Conservation (phyloP, 1,140 invertebrate species). For the Drosophila asahinai region DNA sequence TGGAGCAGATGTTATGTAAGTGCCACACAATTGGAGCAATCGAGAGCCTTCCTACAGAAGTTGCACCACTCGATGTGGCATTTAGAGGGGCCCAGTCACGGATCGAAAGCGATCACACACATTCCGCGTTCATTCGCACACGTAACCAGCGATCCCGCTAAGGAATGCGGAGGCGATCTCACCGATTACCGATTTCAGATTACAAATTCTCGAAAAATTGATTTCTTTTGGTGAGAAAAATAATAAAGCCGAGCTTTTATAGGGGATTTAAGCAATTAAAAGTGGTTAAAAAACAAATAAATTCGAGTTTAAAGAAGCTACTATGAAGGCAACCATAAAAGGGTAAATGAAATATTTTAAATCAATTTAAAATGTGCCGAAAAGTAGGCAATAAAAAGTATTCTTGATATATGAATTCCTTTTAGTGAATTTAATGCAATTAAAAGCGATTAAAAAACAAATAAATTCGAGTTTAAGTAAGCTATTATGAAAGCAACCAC, state of each 20-base stretch:
- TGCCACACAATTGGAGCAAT: constrained; percentile 49
- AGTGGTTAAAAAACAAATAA: no score
- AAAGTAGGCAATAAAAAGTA: no score
- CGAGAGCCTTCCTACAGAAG: constrained; percentile 30
- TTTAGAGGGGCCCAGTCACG: constrained; percentile 53
- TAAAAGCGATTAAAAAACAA: not conserved
- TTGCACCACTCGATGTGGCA: constrained; percentile 34
- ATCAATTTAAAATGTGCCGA: not conserved
- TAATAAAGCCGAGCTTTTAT: no score
- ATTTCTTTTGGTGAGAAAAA: not conserved
- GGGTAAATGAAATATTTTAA: not conserved
- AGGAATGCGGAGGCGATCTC: constrained; percentile 45
- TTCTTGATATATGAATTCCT: no score
- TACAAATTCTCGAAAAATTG: constrained; percentile 26
- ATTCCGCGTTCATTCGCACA: constrained; percentile 62
- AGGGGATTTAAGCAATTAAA: not conserved
- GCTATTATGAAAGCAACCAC: no score
- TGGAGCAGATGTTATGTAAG: constrained; percentile 53
- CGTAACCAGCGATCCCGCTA: constrained; percentile 24
- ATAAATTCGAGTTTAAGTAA: no score
- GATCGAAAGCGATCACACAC: constrained; percentile 34
- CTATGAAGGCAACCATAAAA: no score
- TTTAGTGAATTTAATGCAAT: no score
- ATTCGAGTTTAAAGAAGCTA: no score
- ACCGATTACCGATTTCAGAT: constrained; percentile 12